Evolutionary conservation across 2,113 vertebrate genomes (phyloP).

Genomic region (Lipophrys pholis): DNA sequence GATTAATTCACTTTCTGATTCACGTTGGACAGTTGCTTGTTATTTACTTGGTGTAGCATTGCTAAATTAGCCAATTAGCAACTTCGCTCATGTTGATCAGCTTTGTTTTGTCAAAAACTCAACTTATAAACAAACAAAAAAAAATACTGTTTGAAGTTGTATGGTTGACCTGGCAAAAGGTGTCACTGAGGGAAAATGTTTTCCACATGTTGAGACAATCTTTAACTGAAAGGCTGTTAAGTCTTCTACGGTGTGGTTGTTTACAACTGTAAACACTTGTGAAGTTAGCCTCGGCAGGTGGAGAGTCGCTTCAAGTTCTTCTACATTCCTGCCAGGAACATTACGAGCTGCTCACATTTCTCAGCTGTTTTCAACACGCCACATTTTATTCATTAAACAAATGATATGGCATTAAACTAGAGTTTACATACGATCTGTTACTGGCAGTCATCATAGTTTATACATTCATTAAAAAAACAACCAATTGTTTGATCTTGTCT

Average conservation of each 20-base stretch:
- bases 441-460: too few relatives aligned
- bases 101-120: background rate
- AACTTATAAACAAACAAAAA: too few relatives aligned
- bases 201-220: too few relatives aligned
- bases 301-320: constrained; percentile 17
- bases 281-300: constrained; percentile 23
- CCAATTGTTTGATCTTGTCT: too few relatives aligned
- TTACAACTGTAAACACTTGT: background rate
- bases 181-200: too few relatives aligned
- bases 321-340: constrained; percentile 59
- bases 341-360: background rate
- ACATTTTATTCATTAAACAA: too few relatives aligned
- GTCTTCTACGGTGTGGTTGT: background rate
- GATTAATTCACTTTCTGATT: background rate
- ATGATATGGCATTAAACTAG: too few relatives aligned
- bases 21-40: background rate
- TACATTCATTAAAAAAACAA: too few relatives aligned
- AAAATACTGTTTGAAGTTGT: too few relatives aligned
- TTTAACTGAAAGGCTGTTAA: too few relatives aligned
- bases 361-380: background rate
- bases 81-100: constrained; percentile 14
- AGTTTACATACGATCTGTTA: too few relatives aligned
- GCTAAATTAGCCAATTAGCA: constrained; percentile 34
- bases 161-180: too few relatives aligned
- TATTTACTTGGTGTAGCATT: constrained; percentile 12